Conservation (phyloP, 1,140 invertebrate genomes). For the Frieseomelitta varia region DNA sequence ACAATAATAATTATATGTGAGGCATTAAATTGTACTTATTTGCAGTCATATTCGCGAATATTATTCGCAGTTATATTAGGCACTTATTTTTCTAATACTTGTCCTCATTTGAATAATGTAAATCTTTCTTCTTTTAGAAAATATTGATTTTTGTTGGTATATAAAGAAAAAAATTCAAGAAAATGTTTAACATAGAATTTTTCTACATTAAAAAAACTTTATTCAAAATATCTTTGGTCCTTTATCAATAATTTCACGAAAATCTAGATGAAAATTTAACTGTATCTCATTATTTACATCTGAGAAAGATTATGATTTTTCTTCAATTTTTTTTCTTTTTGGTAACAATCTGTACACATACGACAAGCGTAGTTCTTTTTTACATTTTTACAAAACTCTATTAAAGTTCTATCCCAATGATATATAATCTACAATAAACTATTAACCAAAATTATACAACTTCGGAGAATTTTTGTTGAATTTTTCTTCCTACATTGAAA, state of each 20-base stretch:
- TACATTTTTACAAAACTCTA: neutral
- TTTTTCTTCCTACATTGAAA: too few relatives aligned
- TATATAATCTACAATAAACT: neutral
- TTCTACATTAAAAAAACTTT: neutral
- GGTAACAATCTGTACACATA: neutral
- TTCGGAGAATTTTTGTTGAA: neutral
- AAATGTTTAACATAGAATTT: neutral
- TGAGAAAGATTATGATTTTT: constrained; percentile 5
- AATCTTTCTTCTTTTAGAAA: neutral
- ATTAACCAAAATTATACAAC: neutral
- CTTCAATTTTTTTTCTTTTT: neutral
- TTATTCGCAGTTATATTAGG: too few relatives aligned
- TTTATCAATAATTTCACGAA: neutral
- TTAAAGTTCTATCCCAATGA: too few relatives aligned
- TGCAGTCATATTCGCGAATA: too few relatives aligned
- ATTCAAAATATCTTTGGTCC: constrained; percentile 31
- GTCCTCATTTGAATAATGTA: neutral
- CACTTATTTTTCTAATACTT: neutral
- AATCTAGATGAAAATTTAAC: neutral
- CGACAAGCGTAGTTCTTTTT: neutral
- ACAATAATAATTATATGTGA: constrained; percentile 5
- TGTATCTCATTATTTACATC: neutral
- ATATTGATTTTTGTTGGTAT: neutral
- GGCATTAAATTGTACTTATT: constrained; percentile 43
- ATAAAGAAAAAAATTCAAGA: neutral